Evolutionary conservation across 2,888 invertebrate species (phyloP).

Genomic region (Parascotia fuliginaria): DNA sequence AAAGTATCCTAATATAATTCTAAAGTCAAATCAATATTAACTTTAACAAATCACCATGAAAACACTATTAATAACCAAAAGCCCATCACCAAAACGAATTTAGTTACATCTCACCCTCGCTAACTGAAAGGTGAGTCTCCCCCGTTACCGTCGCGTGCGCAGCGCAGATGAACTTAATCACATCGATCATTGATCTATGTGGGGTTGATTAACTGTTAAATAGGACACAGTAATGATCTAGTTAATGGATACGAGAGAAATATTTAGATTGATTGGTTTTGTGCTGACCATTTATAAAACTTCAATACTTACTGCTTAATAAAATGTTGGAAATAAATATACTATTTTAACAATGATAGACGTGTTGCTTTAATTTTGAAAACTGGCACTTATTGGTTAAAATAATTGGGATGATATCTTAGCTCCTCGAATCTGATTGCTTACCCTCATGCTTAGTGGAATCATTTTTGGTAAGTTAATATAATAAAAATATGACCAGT

Average conservation of each 20-base stretch:
- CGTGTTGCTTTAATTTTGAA: too few species aligned
- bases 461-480: too few species aligned
- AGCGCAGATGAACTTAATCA: constrained; percentile 20
- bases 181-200: constrained; percentile 14
- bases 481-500: too few species aligned
- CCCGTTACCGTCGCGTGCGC: constrained; percentile 16
- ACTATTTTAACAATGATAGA: too few species aligned
- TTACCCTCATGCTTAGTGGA: too few species aligned
- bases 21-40: background rate
- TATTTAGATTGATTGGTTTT: constrained; percentile 11
- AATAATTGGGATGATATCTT: too few species aligned
- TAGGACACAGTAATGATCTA: constrained; percentile 12
- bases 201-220: constrained; percentile 25
- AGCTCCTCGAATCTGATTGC: too few species aligned
- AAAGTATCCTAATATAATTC: too few species aligned
- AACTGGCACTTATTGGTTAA: too few species aligned
- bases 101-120: constrained; percentile 7
- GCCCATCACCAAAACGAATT: constrained; percentile 8
- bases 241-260: constrained; percentile 20
- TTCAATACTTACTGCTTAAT: too few species aligned
- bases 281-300: too few species aligned
- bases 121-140: constrained; percentile 2
- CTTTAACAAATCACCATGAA: background rate
- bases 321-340: too few species aligned
- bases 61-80: background rate